Conservation (phyloP, 2,888 invertebrate genomes). For the Villa cingulata region DNA sequence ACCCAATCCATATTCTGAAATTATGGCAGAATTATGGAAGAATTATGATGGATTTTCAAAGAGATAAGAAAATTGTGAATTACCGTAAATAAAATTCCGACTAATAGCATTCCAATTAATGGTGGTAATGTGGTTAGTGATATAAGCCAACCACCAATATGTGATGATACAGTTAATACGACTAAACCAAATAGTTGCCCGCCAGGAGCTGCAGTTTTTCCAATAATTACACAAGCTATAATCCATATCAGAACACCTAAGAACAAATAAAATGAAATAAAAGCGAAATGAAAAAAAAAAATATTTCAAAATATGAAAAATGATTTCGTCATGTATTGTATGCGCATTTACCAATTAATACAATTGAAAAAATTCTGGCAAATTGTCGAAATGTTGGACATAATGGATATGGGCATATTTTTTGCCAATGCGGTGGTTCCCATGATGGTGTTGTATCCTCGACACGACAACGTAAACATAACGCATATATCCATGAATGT, state of each 20-base stretch:
- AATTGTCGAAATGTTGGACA: slow-evolving; percentile 75
- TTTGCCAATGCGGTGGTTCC: slow-evolving; percentile 71
- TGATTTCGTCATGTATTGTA: too few species aligned
- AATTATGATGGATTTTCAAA: neutral
- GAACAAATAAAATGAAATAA: too few species aligned
- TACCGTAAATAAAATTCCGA: slow-evolving; percentile 55
- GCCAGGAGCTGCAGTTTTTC: slow-evolving; percentile 67
- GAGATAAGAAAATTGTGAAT: neutral
- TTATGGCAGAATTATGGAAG: neutral
- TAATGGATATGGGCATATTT: slow-evolving; percentile 68
- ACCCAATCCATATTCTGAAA: slow-evolving; percentile 57
- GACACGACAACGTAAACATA: slow-evolving; percentile 65
- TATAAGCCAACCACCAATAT: slow-evolving; percentile 72
- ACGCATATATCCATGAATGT: slow-evolving; percentile 66
- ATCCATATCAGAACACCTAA: slow-evolving; percentile 60
- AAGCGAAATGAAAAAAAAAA: too few species aligned
- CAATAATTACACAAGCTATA: slow-evolving; percentile 60
- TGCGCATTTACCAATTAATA: slow-evolving; percentile 56
- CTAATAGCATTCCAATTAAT: slow-evolving; percentile 74
- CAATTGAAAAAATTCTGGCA: slow-evolving; percentile 58
- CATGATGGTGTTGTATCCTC: slow-evolving; percentile 63
- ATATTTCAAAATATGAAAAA: too few species aligned
- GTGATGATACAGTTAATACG: slow-evolving; percentile 57
- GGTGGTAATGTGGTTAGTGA: slow-evolving; percentile 68
- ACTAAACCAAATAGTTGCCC: slow-evolving; percentile 69